Base-by-base conservation (phyloP, 2,888 invertebrate species). In the Lissocephala sabroskyi region DNA sequence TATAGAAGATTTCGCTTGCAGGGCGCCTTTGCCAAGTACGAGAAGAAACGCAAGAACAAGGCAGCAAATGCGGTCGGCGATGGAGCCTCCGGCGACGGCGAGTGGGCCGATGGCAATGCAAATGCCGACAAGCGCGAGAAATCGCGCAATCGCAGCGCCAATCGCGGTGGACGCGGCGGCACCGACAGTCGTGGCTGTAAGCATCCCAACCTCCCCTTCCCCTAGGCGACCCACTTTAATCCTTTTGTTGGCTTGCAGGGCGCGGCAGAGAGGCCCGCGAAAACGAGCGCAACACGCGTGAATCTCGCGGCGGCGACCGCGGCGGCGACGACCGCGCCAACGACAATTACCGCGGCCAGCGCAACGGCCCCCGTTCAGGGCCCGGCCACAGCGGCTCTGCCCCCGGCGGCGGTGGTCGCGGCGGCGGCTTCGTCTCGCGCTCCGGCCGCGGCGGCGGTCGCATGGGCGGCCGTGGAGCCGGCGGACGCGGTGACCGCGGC, bases 31-130 rank as follows among this genome's bases (percentile, higher is more conserved):
- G 94, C 93, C 80, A 92, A 91, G 52, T 89, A 88, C 47, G 92
- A 93, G 61, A 94, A 94, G 86, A 95, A 95, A 87, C 94, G 94
- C 87, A 95, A 93, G 86, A 92, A 91, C 81, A 88, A 90, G 76
- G 90, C 91, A 49, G 87, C 89, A 26, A 87, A 87, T 63, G 84
- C 87, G 56, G 86, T 87, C 56, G 85, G 85, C 56, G 87, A 87
- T 68, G 85, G 85, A 29, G 68, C 62, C 7, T 75, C 63, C 16
- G 86, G 86, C 61, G 87, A 87, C 41, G 86, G 79, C 47, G 84
- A 82, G 33, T 82, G 80, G 80, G 77, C 68, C 45, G 84, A 84
- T 68, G 70, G 70, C 13, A 83, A 82, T 59, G 80, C 81, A 26
- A 83, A 82, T 61, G 74, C 79, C 50, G 84, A 84, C 61, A 81